A percentile compares a stretch with the other conserved stretches of the same genome.
Evolutionary conservation across 2,113 vertebrate genomes (phyloP).

Genomic region (Rhinichthys klamathensis): DNA sequence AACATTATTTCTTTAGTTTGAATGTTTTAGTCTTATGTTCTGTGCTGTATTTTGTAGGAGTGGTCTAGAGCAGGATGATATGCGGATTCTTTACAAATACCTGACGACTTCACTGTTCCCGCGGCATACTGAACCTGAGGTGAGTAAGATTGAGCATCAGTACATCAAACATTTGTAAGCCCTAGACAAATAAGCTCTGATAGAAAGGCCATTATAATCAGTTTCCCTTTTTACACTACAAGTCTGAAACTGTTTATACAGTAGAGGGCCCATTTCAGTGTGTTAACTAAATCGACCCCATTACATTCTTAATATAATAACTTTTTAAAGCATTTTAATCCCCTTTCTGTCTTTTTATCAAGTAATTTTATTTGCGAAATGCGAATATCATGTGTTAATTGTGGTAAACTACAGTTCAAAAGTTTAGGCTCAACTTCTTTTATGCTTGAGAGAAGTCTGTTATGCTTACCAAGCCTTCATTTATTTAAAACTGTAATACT

Average conservation of each 20-base stretch:
- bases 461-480: not conserved
- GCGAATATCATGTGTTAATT: not conserved
- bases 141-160: slow-evolving; percentile 60
- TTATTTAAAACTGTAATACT: not conserved
- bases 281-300: not conserved
- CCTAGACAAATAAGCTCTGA: not conserved
- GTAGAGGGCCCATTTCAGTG: not conserved
- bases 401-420: not conserved
- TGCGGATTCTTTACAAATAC: slow-evolving; percentile 98
- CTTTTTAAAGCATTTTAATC: not conserved
- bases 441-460: not conserved
- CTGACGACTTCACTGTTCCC: slow-evolving; percentile 97
- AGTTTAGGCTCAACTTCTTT: not conserved
- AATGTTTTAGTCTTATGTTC: not conserved
- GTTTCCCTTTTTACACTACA: not conserved
- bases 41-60: slow-evolving; percentile 78
- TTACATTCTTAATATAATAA: not conserved
- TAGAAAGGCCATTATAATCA: not conserved
- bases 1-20: not conserved
- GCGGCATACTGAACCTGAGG: slow-evolving; percentile 95
- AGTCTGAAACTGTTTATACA: not conserved
- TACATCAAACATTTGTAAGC: not conserved
- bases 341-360: not conserved
- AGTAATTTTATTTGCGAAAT: not conserved
- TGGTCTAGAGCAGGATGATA: slow-evolving; percentile 96